phyloP scores from a whole-genome alignment of 2,888 invertebrate species.

The Lochmaea crataegi region DNA sequence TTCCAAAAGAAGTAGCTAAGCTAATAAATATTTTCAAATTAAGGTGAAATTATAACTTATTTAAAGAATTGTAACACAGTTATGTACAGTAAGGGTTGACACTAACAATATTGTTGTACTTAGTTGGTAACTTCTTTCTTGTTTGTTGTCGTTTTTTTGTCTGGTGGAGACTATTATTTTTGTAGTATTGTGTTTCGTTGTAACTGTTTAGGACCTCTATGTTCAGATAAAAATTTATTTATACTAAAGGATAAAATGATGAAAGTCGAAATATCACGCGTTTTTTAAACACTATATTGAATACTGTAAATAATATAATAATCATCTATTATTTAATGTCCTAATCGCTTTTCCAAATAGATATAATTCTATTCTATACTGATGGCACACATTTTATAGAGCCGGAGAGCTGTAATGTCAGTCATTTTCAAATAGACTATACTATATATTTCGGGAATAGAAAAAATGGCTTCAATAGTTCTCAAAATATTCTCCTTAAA shows the following conservation, averaged over 20 bases:
- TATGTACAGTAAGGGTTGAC: background rate
- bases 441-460: too few species aligned
- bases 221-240: background rate
- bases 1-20: background rate
- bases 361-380: too few species aligned
- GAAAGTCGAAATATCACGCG: background rate
- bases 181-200: background rate
- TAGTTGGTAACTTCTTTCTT: background rate
- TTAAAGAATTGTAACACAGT: background rate
- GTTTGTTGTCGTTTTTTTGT: background rate
- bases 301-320: too few species aligned
- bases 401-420: too few species aligned
- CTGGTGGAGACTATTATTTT: background rate
- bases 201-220: background rate
- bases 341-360: too few species aligned
- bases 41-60: background rate
- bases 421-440: too few species aligned
- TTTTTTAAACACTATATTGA: too few species aligned
- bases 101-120: slow-evolving; percentile 2
- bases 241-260: background rate
- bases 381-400: too few species aligned
- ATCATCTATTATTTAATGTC: too few species aligned
- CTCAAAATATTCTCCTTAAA: too few species aligned
- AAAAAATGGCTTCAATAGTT: too few species aligned
- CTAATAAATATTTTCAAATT: background rate